These are phyloP conservation scores for Bombus impatiens DNA, from an alignment of 1,140 invertebrate genomes.

Conservation along the genomic window DNA sequence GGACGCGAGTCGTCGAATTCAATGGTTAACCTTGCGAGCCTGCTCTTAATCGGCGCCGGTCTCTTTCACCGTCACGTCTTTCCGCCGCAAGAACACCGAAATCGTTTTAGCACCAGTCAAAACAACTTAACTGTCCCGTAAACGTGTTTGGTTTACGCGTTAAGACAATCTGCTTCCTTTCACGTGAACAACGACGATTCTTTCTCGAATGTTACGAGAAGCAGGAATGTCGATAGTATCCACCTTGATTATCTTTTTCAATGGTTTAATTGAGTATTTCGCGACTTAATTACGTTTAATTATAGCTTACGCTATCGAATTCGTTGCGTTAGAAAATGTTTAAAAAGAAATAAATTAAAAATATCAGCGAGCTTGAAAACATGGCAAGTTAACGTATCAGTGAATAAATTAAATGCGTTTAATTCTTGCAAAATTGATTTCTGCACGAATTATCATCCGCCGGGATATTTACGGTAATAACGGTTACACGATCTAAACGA, in stretches of 20 bases:
- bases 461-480: neutral
- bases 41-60: neutral
- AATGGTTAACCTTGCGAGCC: neutral
- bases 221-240: neutral
- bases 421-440: neutral
- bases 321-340: neutral
- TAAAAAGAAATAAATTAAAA: neutral
- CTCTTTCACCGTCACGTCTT: conserved; percentile 27
- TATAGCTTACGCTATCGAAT: too few species aligned
- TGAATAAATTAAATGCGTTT: neutral
- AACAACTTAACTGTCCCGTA: conserved; percentile 23
- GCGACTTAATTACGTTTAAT: neutral
- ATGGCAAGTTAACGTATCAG: too few species aligned
- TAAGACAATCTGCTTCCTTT: conserved; percentile 21
- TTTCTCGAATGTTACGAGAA: neutral
- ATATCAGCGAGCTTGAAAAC: too few species aligned
- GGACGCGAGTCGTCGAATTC: neutral
- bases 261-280: neutral
- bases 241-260: neutral
- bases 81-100: conserved; percentile 26
- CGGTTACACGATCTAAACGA: neutral
- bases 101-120: conserved; percentile 36
- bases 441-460: neutral
- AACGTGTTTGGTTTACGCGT: conserved; percentile 22
- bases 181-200: neutral